Evolutionary conservation across 1,140 invertebrate genomes (phyloP), one percentile per base, ranked within the genome.

Genomic region (Heliconius nattereri): DNA sequence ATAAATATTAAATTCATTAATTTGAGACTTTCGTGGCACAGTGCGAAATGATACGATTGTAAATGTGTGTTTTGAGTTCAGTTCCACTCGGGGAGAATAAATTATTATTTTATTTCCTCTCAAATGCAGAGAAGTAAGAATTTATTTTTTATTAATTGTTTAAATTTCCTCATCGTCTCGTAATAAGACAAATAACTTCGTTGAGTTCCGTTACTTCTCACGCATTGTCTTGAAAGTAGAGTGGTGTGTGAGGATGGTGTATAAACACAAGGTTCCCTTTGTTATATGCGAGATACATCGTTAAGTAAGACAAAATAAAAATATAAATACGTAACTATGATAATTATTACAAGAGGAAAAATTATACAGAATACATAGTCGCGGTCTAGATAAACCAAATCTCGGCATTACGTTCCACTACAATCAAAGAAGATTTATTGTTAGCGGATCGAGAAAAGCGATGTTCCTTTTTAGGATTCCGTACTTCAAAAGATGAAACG

Each of bases 381-480:
- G 23, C 60, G 60, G 26, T 66, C 60, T 66, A 66, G 60, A 29
- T 66, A 66, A 66, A 8, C 60, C 11, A 29, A 66, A 66, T 66
- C 60, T 26, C 13, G 54, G 7, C 60, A 26, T 66, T 66, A 57
- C n/a, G n/a, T 57, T 57, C 54, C n/a, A 66, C 23, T 66, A 66
- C 60, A 66, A 9, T 66, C 29, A 66, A 66, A 9, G 11, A 66
- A 66, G 23, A 26, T 13, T 66, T 26, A 29, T 26, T 66, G 29
- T 57, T 57, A 19, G 49, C 49, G 6, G 49, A 16, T 45, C 40
- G 49, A 19, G 19, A 52, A 20, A 19, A 52, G 49, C 6, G 2
- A 52, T 7, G 49, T 52, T 52, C 49, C 49, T 52, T 52, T 52
- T 20, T 7, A 52, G 49, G 49, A 2, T 23, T n/a, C 20, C 20